A percentile compares a stretch with the other conserved stretches of the same genome.
Evolutionary conservation across 2,888 invertebrate species (phyloP).

Genomic region (Tanytarsus gracilentus): DNA sequence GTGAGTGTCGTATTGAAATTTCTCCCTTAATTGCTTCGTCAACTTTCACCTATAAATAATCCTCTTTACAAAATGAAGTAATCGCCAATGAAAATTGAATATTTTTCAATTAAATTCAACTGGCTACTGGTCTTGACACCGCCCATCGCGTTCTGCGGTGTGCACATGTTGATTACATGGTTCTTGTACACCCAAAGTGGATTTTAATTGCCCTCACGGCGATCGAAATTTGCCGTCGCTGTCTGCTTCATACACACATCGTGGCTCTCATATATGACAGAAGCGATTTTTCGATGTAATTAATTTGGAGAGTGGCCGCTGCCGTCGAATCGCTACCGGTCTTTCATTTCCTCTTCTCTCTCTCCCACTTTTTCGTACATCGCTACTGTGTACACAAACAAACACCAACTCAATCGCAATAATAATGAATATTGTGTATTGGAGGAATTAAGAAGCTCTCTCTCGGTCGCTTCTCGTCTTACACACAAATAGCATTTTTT

Average conservation of each 20-base stretch:
- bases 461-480: conserved; percentile 16
- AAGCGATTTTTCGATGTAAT: background rate
- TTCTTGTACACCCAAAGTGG: background rate
- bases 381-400: background rate
- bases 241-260: background rate
- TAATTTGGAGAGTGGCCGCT: background rate
- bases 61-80: background rate
- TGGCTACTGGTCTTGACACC: conserved; percentile 24
- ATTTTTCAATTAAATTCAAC: conserved; percentile 23
- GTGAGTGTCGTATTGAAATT: too few relatives aligned
- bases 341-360: background rate
- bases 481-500: background rate
- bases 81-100: conserved; percentile 18
- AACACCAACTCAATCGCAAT: too few relatives aligned
- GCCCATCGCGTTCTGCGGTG: background rate
- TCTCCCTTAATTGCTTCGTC: too few relatives aligned
- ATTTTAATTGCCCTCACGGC: conserved; percentile 6
- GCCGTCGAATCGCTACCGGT: background rate
- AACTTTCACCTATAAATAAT: background rate
- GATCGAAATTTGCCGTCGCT: conserved; percentile 1
- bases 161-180: background rate
- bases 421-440: too few relatives aligned
- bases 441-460: conserved; percentile 7
- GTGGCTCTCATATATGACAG: background rate
- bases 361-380: background rate